These are phyloP conservation scores for Acipenser transmontanus DNA, from an alignment of 2,797 vertebrate genomes.

Conservation along the genomic window DNA sequence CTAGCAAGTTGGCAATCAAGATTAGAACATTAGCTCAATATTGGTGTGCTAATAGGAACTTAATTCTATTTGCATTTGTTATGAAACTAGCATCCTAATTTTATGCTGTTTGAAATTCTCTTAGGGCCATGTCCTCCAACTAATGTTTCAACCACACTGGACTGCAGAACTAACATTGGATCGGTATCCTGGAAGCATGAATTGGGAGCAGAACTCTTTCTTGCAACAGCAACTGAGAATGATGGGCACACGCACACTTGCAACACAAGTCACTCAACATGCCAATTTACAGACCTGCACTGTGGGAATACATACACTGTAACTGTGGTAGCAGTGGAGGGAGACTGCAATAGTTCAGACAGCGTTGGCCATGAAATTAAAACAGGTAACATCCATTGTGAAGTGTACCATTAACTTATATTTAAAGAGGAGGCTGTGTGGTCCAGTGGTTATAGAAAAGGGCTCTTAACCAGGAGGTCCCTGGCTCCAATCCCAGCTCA, in stretches of 20 bases:
- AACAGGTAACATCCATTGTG: conserved; percentile 43
- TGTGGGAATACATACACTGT: conserved; percentile 58
- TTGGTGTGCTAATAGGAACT: too few relatives aligned
- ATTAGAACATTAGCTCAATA: too few relatives aligned
- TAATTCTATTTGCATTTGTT: too few relatives aligned
- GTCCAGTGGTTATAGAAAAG: too few relatives aligned
- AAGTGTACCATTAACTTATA: too few relatives aligned
- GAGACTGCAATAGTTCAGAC: conserved; percentile 53
- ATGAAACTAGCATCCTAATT: too few relatives aligned
- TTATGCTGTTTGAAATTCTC: background rate
- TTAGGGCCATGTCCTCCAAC: conserved; percentile 59
- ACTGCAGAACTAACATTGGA: conserved; percentile 43
- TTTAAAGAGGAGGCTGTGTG: too few relatives aligned
- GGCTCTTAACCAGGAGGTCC: conserved; percentile 23
- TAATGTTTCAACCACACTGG: conserved; percentile 32
- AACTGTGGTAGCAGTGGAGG: conserved; percentile 46
- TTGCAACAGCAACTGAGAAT: conserved; percentile 52
- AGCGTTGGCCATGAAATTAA: conserved; percentile 49
- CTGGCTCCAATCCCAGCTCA: too few relatives aligned
- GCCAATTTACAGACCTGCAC: conserved; percentile 33
- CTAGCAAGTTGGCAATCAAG: too few relatives aligned
- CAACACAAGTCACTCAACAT: conserved; percentile 51
- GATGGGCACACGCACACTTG: conserved; percentile 46
- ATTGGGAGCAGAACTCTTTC: conserved; percentile 34
- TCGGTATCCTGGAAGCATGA: conserved; percentile 48